Base-by-base conservation (phyloP, 2,888 invertebrate species). In the Lycophotia porphyrea region DNA sequence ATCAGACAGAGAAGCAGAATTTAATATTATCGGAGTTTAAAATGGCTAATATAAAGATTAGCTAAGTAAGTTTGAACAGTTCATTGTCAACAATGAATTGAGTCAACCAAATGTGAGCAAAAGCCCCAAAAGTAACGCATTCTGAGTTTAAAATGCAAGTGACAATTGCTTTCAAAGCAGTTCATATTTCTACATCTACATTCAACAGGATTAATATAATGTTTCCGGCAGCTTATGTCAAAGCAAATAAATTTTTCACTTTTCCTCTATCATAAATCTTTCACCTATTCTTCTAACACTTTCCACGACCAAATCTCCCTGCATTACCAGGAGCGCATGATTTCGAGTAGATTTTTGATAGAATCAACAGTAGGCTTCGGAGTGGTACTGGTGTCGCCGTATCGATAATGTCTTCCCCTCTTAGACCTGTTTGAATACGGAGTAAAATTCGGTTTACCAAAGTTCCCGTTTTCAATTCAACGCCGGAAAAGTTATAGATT, bases 381-480 rank as follows among this genome's bases (percentile, higher is more conserved):
- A 94, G 95, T 92, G 94, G 92, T 92, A 94, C 94, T 92, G 94
- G 93, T 94, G 94, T 92, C 91, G 93, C 91, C 91, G 89, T 92
- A 93, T 92, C 94, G 93, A 94, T 95, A 95, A 95, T 95, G 95
- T 92, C 91, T 91, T 91, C 93, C 94, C 93, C 92, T 92, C 92
- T 92, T 90, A 91, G 88, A 88, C 90, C 90, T 92, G 88, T 92
- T 93, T 95, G 93, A 95, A 95, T 95, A 91, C 91, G 88, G 93
- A 95, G 91, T 93, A 91, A 94, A 95, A 95, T 94, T 95, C 92
- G 93, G 94, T 95, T 95, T 94, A 90, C 94, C 92, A 91, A 94
- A 93, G 92, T 93, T 93, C 90, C 90, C 91, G 87, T 87, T 87
- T 90, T 90, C 90, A 90, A 93, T 92, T 90, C 90, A 89, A 87